phyloP scores from a whole-genome alignment of 1,140 invertebrate genomes.

The Cydia strobilella region DNA sequence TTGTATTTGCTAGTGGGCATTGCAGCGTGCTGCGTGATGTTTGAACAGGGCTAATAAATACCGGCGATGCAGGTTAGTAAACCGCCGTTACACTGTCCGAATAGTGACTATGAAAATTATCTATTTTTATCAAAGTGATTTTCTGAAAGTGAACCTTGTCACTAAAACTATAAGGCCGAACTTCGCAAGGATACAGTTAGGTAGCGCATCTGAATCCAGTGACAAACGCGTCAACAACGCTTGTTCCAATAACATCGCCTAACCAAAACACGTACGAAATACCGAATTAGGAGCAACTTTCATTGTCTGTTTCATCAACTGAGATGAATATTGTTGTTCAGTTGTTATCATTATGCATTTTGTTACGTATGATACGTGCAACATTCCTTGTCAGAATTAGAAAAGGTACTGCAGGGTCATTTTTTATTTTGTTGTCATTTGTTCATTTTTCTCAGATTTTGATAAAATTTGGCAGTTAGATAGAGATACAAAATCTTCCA shows the following conservation, averaged over 20 bases:
- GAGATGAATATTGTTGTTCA: not conserved
- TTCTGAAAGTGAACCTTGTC: not conserved
- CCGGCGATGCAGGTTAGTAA: not conserved
- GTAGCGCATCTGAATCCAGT: not conserved
- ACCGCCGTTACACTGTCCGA: not conserved
- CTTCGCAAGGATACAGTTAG: not conserved
- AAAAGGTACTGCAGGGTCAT: too few relatives aligned
- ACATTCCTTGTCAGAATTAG: too few relatives aligned
- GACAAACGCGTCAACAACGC: not conserved
- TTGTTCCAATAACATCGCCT: not conserved
- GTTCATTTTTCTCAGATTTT: too few relatives aligned
- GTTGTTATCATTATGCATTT: not conserved
- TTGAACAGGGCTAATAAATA: slow-evolving; percentile 5
- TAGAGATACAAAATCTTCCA: too few relatives aligned
- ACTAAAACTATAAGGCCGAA: not conserved
- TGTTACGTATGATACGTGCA: too few relatives aligned
- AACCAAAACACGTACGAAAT: slow-evolving; percentile 13
- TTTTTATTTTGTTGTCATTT: too few relatives aligned
- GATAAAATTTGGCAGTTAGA: too few relatives aligned
- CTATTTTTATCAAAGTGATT: not conserved
- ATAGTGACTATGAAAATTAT: not conserved
- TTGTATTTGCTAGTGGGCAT: not conserved
- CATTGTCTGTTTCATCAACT: not conserved
- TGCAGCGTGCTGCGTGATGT: slow-evolving; percentile 16
- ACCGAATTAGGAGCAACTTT: not conserved